A percentile compares a stretch with the other conserved stretches of the same genome.
Evolutionary conservation across 1,140 invertebrate species (phyloP).

Genomic region (Acyrthosiphon pisum): DNA sequence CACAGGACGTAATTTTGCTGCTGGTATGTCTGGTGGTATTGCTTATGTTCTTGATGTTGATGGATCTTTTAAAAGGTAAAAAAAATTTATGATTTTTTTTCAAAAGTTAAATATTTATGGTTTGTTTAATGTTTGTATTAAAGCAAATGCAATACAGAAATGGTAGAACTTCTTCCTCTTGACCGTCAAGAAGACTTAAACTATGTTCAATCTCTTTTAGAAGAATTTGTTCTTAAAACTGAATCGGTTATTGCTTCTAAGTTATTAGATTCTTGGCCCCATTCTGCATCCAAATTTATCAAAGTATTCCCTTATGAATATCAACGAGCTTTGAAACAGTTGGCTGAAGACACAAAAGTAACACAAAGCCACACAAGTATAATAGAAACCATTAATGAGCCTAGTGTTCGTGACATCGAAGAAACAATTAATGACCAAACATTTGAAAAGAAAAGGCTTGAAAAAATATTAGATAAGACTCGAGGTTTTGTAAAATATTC

Average conservation of each 20-base stretch:
- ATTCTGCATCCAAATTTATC: slow-evolving; percentile 80
- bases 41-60: slow-evolving; percentile 94
- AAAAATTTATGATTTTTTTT: slow-evolving; percentile 32
- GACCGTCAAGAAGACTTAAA: slow-evolving; percentile 81
- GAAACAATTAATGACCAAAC: slow-evolving; percentile 79
- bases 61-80: slow-evolving; percentile 75
- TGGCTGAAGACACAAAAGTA: slow-evolving; percentile 68
- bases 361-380: slow-evolving; percentile 64
- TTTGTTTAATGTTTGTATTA: slow-evolving; percentile 64
- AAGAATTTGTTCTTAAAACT: slow-evolving; percentile 90
- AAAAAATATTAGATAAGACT: slow-evolving; percentile 88
- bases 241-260: slow-evolving; percentile 84
- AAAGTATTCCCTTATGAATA: slow-evolving; percentile 99
- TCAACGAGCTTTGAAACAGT: slow-evolving; percentile 83
- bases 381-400: slow-evolving; percentile 61
- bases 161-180: slow-evolving; percentile 86
- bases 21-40: slow-evolving; percentile 97
- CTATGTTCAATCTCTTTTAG: slow-evolving; percentile 79
- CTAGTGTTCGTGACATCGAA: slow-evolving; percentile 83
- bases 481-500: slow-evolving; percentile 96
- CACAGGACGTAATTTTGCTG: slow-evolving; percentile 98
- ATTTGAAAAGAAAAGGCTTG: slow-evolving; percentile 78
- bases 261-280: slow-evolving; percentile 84
- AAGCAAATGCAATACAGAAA: slow-evolving; percentile 88
- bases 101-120: background rate